Evolutionary conservation across 2,113 vertebrate genomes (phyloP).

Genomic region (Ranitomeya variabilis): DNA sequence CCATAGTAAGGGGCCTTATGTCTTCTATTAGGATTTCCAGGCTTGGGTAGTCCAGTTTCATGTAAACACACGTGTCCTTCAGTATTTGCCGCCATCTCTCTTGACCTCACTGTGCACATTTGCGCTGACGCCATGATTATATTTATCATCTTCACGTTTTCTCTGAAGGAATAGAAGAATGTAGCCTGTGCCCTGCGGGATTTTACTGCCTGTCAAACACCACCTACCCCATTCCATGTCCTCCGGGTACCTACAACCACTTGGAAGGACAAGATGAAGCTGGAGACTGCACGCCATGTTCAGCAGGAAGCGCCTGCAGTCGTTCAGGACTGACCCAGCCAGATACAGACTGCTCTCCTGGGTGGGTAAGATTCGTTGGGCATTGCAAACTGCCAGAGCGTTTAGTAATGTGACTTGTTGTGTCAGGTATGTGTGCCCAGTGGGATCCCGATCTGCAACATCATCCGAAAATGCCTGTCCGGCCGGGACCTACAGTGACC

Average conservation of each 20-base stretch:
- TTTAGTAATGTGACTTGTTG: not conserved
- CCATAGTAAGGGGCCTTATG: too few relatives aligned
- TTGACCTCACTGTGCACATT: too few relatives aligned
- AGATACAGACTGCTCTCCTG: conserved; percentile 76
- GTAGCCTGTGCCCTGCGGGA: conserved; percentile 80
- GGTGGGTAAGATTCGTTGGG: conserved; percentile 68
- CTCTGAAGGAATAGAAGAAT: conserved; percentile 71
- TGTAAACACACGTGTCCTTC: too few relatives aligned
- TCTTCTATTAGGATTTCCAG: too few relatives aligned
- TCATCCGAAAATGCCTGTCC: conserved; percentile 75
- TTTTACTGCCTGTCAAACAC: conserved; percentile 80
- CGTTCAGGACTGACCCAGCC: conserved; percentile 76
- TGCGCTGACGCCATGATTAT: not conserved
- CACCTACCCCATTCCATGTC: conserved; percentile 75
- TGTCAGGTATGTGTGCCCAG: conserved; percentile 78
- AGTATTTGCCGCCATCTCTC: too few relatives aligned
- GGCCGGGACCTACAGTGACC: conserved; percentile 77
- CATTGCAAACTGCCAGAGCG: not conserved
- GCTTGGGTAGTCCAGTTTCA: too few relatives aligned
- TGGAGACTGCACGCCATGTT: conserved; percentile 76
- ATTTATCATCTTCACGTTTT: not conserved
- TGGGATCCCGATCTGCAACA: conserved; percentile 79
- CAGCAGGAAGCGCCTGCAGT: conserved; percentile 82
- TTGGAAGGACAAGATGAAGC: conserved; percentile 79
- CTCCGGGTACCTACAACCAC: conserved; percentile 77